These are phyloP conservation scores for Pyrrhosoma nymphula DNA, from an alignment of 2,888 invertebrate genomes.

Conservation along the genomic window DNA sequence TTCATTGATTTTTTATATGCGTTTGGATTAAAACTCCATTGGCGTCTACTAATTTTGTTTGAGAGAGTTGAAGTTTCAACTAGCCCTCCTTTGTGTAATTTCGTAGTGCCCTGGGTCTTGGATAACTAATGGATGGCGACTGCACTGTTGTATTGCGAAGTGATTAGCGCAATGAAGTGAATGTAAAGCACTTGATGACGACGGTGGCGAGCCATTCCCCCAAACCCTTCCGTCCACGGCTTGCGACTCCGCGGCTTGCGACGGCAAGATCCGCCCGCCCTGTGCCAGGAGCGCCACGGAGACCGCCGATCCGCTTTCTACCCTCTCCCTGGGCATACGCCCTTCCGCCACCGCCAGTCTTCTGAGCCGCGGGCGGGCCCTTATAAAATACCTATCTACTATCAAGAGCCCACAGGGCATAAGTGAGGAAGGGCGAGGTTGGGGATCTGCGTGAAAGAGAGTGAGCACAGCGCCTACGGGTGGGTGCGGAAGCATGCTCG, in stretches of 20 bases:
- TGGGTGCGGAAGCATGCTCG: slow-evolving; percentile 23
- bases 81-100: too few species aligned
- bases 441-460: neutral
- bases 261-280: neutral
- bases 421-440: neutral
- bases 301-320: slow-evolving; percentile 3
- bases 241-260: neutral
- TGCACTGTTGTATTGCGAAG: too few species aligned
- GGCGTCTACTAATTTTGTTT: too few species aligned
- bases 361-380: neutral
- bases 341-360: neutral
- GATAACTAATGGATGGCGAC: too few species aligned
- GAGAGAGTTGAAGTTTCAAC: too few species aligned
- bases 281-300: neutral
- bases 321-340: neutral
- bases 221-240: neutral
- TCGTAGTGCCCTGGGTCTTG: too few species aligned
- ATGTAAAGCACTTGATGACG: neutral
- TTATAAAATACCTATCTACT: neutral
- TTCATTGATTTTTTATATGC: too few species aligned
- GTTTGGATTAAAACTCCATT: too few species aligned
- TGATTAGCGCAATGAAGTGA: too few species aligned
- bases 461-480: neutral
- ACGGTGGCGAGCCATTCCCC: neutral
- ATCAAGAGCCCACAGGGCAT: neutral